These are phyloP conservation scores for Scytalopus superciliaris DNA, from an alignment of 2,113 vertebrate genomes.

Conservation along the genomic window DNA sequence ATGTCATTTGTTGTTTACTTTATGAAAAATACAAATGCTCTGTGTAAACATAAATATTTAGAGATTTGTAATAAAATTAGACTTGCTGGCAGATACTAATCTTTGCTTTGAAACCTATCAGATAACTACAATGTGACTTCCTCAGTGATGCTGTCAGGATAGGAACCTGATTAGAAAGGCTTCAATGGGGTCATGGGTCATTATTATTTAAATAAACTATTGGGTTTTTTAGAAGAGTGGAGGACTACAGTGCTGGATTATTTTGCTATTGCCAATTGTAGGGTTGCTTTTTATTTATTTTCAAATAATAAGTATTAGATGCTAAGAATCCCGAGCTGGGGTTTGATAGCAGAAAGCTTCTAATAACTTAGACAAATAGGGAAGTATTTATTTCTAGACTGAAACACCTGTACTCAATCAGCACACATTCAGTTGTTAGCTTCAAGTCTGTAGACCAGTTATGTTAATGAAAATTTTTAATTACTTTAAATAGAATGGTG, in stretches of 20 bases:
- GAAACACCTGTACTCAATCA: neutral
- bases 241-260: neutral
- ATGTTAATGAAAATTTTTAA: neutral
- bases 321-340: neutral
- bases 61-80: neutral
- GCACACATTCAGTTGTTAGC: neutral
- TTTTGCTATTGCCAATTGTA: neutral
- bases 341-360: neutral
- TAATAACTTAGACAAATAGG: neutral
- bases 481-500: conserved; percentile 54
- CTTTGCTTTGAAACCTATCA: neutral
- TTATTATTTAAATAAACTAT: neutral
- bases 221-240: neutral
- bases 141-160: neutral
- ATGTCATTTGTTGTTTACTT: neutral
- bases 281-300: neutral
- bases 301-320: neutral
- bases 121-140: neutral
- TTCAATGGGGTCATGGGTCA: neutral
- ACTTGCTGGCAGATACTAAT: neutral
- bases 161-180: neutral
- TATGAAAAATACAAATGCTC: neutral
- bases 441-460: neutral
- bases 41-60: conserved; percentile 13
- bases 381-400: neutral